Base-by-base conservation (phyloP, 2,888 invertebrate genomes). In the Drosophila engyochracea region DNA sequence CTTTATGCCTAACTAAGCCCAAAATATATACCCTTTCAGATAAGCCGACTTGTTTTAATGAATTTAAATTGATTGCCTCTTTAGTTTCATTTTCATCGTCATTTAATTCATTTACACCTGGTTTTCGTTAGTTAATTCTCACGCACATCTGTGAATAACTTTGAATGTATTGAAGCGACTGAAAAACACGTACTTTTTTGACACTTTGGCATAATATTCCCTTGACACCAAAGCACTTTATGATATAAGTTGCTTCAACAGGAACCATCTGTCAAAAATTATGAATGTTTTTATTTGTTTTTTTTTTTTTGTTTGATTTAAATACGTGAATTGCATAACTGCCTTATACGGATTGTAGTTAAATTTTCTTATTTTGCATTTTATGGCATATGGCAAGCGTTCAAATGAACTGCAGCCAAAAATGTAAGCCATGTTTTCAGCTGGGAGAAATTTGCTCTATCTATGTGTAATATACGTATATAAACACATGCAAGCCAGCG, bases 401-500 rank as follows among this genome's bases (percentile, higher is more conserved):
- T 57, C 28, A 57, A 39, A 57, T 57, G 28, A 28, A 19, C 19
- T 19, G 19, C 55, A 39, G 41, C 30, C 30, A 58, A n/a, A 31
- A 39, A 33, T 65, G 52, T 41, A 41, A 41, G 51, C 39, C 65
- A 65, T 52, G 65, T 52, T 35, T 33, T 52, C 28, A 39, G 59
- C 14, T 12, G 25, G 33, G 31, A 33, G 53, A 62, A 53, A 62
- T 16, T 47, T 39, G 33, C n/a, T 41, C 35, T 28, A 51, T 52
- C 49, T 30, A 22, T 66, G 49, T 55, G 54, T 47, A 14, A 57
- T 67, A 71, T 62, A 70, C 82, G 73, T 76, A 70, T 75, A 81
- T 73, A 79, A 82, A 73, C 76, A 76, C 64, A 79, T 75, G 82
- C 64, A 66, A 63, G 82, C 80, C 68, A 57, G 70, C 41, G 63